Evolutionary conservation across 2,888 invertebrate genomes (phyloP).

Genomic region (Nemapogon koenigi): DNA sequence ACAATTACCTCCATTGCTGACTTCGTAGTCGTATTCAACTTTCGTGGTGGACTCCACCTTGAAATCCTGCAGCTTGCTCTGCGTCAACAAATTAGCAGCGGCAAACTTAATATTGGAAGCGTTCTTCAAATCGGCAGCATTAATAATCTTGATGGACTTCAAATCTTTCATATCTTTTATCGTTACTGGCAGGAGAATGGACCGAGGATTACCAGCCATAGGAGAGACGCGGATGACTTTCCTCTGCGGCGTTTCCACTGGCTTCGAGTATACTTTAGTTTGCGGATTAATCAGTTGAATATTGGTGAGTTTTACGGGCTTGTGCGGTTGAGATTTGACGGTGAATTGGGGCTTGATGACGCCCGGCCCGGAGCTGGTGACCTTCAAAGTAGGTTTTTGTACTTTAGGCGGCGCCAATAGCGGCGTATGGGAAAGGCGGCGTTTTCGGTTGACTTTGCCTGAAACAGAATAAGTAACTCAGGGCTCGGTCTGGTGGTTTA

Average conservation of each 20-base stretch:
- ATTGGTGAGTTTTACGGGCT: slow-evolving; percentile 47
- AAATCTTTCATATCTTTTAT: slow-evolving; percentile 74
- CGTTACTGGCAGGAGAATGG: slow-evolving; percentile 75
- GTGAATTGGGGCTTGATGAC: slow-evolving; percentile 45
- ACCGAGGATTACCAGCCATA: slow-evolving; percentile 64
- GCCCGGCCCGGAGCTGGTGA: slow-evolving; percentile 18
- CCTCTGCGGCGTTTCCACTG: slow-evolving; percentile 48
- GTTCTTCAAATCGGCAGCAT: slow-evolving; percentile 65
- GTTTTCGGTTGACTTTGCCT: slow-evolving; percentile 33
- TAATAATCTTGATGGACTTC: slow-evolving; percentile 75
- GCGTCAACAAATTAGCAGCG: slow-evolving; percentile 54
- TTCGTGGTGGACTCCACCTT: slow-evolving; percentile 34
- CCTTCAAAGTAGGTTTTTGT: slow-evolving; percentile 42
- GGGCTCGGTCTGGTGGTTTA: neutral
- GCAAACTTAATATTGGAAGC: slow-evolving; percentile 60
- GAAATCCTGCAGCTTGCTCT: slow-evolving; percentile 48
- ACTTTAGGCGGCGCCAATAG: slow-evolving; percentile 47
- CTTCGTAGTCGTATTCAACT: slow-evolving; percentile 42
- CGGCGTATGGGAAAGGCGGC: slow-evolving; percentile 48
- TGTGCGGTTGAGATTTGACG: slow-evolving; percentile 52
- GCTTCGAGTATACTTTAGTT: slow-evolving; percentile 53
- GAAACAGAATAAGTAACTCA: neutral
- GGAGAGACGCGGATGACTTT: slow-evolving; percentile 52
- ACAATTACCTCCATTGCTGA: slow-evolving; percentile 33
- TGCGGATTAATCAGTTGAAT: slow-evolving; percentile 48